Base-by-base conservation (phyloP, 1,140 invertebrate species). In the Meloidogyne hapla region DNA sequence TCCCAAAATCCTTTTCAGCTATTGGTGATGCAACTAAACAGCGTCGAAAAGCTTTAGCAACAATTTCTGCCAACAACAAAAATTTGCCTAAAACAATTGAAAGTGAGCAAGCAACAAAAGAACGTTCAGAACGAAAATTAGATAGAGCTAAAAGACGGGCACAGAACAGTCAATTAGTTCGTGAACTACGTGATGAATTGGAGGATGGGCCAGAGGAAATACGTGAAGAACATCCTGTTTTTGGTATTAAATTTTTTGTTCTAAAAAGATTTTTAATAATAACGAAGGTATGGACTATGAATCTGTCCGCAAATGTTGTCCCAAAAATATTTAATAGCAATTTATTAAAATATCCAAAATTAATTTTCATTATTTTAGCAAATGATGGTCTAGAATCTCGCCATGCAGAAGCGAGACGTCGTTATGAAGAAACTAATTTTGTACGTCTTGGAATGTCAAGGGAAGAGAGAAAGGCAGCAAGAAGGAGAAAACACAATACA, bases 341-440 rank as follows among this genome's bases (percentile, higher is more conserved):
- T n/a, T 33, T 33, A 4, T 33, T 33, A 33, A 4, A 33, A 33
- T 33, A 33, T 15, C 4, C 15, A 15, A 0, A 66, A 66, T n/a
- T n/a, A 66, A 33, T n/a, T 21, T 33, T 66, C n/a, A 28, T 67
- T 67, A n/a, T n/a, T 42, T 33, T 33, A 66, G 40, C 65, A 25
- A 25, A 18, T 26, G 25, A 63, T 25, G 28, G 28, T 18, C 28
- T 72, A 69, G 61, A 62, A 4, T 33, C 21, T 25, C 13, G 21
- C 9, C 21, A 42, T 18, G 65, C 28, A 33, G 18, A 67, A 42
- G 65, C 65, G 23, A 33, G 65, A 67, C 18, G 21, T 21, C 65
- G 6, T 42, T 67, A 67, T 9, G 65, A 67, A 42, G 65, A 67
- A 67, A 42, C 21, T 18, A 67, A 67, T 42, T 67, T 67, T 67